Percentiles rank a stretch among this genome's conserved stretches.
These are phyloP conservation scores for Ophioninae sp. DNA, from an alignment of 2,888 invertebrate species.

Conservation along the genomic window DNA sequence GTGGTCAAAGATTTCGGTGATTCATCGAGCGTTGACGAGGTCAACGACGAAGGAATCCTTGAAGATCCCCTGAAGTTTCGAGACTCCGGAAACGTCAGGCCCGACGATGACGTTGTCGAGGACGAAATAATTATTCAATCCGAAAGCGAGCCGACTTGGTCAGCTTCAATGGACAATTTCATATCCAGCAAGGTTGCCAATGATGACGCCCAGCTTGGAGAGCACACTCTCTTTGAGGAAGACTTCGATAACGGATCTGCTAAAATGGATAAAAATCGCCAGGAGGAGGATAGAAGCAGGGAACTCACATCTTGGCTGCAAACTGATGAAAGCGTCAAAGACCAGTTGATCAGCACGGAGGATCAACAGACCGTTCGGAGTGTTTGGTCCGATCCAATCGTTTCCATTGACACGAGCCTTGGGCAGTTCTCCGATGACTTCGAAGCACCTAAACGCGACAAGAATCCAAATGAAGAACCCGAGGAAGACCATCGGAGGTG, in stretches of 20 bases:
- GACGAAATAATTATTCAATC: constrained; percentile 45
- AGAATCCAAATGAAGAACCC: neutral
- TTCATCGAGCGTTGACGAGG: neutral
- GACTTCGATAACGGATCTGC: neutral
- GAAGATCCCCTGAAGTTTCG: constrained; percentile 18
- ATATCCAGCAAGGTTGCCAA: constrained; percentile 4
- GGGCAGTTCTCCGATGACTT: constrained; percentile 72
- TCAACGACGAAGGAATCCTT: too few relatives aligned
- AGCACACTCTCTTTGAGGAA: constrained; percentile 21
- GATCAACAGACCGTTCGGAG: constrained; percentile 42
- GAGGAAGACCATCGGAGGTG: too few relatives aligned
- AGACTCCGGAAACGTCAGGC: constrained; percentile 8
- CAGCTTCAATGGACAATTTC: constrained; percentile 35
- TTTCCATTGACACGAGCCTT: constrained; percentile 33
- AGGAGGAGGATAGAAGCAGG: constrained; percentile 26
- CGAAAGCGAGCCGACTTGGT: constrained; percentile 29
- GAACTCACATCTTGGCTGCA: constrained; percentile 19
- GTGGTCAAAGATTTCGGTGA: constrained; percentile 44
- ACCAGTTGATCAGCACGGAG: neutral
- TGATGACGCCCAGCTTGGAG: neutral
- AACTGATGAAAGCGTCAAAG: neutral
- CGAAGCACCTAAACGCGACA: constrained; percentile 29
- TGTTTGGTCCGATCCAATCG: constrained; percentile 62
- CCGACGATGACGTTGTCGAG: constrained; percentile 28
- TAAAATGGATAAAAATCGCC: constrained; percentile 44